A percentile compares a stretch with the other conserved stretches of the same genome.
Conservation (phyloP, 2,888 invertebrate species). For the Ophraella communa region DNA sequence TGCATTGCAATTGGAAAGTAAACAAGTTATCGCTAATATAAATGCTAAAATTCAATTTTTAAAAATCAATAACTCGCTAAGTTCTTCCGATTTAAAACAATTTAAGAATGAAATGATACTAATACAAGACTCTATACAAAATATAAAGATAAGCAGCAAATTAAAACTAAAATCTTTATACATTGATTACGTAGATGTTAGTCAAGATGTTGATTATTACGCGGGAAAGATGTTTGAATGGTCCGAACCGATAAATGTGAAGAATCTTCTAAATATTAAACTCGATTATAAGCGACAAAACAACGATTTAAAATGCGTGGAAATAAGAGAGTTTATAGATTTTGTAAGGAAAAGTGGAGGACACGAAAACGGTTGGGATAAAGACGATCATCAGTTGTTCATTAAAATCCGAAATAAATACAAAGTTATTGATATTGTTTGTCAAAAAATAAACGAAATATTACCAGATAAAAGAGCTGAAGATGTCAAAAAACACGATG, state of each 20-base stretch:
- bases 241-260: constrained; percentile 45
- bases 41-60: constrained; percentile 39
- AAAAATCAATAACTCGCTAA: constrained; percentile 36
- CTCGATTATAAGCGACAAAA: constrained; percentile 1
- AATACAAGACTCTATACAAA: constrained; percentile 50
- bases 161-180: constrained; percentile 41
- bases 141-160: constrained; percentile 42
- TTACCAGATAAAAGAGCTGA: constrained; percentile 54
- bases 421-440: constrained; percentile 45
- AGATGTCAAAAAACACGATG: constrained; percentile 59
- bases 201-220: constrained; percentile 48
- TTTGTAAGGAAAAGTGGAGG: constrained; percentile 62
- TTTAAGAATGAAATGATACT: constrained; percentile 51
- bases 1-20: constrained; percentile 34
- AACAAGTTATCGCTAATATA: constrained; percentile 37
- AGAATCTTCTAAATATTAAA: constrained; percentile 10
- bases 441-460: constrained; percentile 44
- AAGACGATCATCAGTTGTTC: constrained; percentile 65
- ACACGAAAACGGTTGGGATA: constrained; percentile 66
- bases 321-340: constrained; percentile 64
- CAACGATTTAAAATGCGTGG: constrained; percentile 51
- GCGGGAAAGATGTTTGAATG: constrained; percentile 49
- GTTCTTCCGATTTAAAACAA: constrained; percentile 46
- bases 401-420: constrained; percentile 55
- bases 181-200: constrained; percentile 44